These are phyloP conservation scores for Heliconius hermathena DNA, from an alignment of 1,140 invertebrate species.

Conservation along the genomic window DNA sequence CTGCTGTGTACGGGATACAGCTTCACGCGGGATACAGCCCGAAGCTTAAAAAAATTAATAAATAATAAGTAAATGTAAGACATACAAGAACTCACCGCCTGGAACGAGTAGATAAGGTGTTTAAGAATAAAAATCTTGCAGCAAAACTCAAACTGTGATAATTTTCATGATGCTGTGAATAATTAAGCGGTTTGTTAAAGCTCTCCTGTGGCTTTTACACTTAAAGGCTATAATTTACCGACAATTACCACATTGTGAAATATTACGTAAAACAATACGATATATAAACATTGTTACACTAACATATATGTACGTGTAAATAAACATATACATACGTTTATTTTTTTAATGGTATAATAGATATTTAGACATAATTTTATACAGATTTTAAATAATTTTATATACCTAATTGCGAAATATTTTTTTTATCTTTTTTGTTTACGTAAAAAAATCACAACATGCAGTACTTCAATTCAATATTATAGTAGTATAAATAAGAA, in stretches of 20 bases:
- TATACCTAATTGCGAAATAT: too few species aligned
- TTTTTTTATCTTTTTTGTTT: not conserved
- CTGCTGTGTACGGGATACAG: too few species aligned
- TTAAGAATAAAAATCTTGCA: slow-evolving; percentile 14
- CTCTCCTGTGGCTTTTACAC: not conserved
- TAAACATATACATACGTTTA: too few species aligned
- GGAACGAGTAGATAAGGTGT: slow-evolving; percentile 21
- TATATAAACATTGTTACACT: too few species aligned
- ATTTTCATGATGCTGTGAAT: slow-evolving; percentile 21
- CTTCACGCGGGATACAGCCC: too few species aligned
- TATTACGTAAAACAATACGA: not conserved
- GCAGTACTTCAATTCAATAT: too few species aligned
- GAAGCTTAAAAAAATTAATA: too few species aligned
- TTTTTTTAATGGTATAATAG: too few species aligned
- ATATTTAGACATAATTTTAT: too few species aligned
- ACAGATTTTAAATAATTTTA: too few species aligned
- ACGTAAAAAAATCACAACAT: not conserved
- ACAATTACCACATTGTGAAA: slow-evolving; percentile 9
- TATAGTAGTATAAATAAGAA: too few species aligned
- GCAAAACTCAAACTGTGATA: slow-evolving; percentile 18
- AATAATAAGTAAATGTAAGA: not conserved
- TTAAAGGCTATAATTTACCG: not conserved
- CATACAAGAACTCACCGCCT: not conserved
- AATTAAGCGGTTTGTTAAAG: slow-evolving; percentile 14
- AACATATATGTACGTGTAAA: too few species aligned